phyloP scores from a whole-genome alignment of 2,888 invertebrate genomes.

The Patella ulyssiponensis region DNA sequence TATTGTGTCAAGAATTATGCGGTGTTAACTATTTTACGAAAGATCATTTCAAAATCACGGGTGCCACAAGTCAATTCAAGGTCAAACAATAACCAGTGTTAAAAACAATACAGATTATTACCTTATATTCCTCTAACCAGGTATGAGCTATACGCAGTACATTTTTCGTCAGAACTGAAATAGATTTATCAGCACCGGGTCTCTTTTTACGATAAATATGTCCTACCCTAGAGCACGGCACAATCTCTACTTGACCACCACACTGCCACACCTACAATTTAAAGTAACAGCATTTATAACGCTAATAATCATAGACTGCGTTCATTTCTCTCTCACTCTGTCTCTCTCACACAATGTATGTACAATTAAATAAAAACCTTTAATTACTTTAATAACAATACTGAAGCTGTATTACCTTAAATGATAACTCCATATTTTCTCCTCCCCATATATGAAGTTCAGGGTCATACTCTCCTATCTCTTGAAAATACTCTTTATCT shows the following conservation, averaged over 20 bases:
- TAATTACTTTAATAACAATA: no score
- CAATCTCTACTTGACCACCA: constrained; percentile 89
- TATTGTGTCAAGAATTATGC: no score
- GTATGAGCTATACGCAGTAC: constrained; percentile 93
- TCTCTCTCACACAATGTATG: no score
- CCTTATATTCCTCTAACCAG: constrained; percentile 96
- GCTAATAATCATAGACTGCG: no score
- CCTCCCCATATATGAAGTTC: constrained; percentile 99
- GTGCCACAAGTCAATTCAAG: no score
- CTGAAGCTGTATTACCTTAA: constrained; percentile 77
- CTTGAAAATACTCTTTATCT: constrained; percentile 91
- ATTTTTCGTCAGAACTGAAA: constrained; percentile 80
- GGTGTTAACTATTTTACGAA: no score
- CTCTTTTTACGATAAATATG: constrained; percentile 95
- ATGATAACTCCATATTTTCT: constrained; percentile 95
- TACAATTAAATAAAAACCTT: no score
- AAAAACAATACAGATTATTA: constrained; percentile 55
- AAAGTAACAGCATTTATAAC: no score
- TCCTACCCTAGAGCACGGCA: constrained; percentile 96
- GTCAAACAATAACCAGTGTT: no score
- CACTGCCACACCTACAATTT: constrained; percentile 91
- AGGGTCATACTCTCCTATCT: constrained; percentile 95
- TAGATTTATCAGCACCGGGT: constrained; percentile 88
- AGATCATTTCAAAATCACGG: no score
- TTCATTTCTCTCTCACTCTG: no score